Conservation (phyloP, 2,888 invertebrate genomes). For the Erebia palarica region DNA sequence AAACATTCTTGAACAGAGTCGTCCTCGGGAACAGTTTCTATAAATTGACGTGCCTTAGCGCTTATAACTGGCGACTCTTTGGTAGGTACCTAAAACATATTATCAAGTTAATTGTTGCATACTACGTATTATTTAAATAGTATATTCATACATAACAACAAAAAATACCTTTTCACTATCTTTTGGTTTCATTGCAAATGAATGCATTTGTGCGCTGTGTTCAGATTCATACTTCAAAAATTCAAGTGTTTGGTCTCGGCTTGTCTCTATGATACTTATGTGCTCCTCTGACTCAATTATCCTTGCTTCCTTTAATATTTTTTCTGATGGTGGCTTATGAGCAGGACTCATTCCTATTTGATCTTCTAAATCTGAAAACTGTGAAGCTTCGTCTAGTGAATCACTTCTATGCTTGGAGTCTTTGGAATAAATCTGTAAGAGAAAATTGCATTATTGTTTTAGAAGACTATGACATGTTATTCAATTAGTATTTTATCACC, state of each 20-base stretch:
- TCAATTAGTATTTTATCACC: background rate
- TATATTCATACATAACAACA: background rate
- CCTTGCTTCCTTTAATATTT: constrained; percentile 53
- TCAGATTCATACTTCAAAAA: constrained; percentile 70
- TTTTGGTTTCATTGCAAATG: constrained; percentile 44
- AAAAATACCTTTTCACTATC: constrained; percentile 62
- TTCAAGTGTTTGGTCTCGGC: constrained; percentile 59
- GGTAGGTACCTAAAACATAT: constrained; percentile 54
- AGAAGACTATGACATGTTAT: background rate
- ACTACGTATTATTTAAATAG: background rate
- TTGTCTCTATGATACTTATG: constrained; percentile 42
- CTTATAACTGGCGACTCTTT: constrained; percentile 79
- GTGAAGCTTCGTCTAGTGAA: constrained; percentile 76
- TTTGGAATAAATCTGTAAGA: constrained; percentile 68
- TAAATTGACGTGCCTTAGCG: constrained; percentile 78
- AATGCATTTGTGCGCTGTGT: constrained; percentile 61
- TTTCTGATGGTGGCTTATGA: constrained; percentile 56
- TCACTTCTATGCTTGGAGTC: constrained; percentile 78
- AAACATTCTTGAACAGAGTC: constrained; percentile 81
- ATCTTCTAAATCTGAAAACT: constrained; percentile 78
- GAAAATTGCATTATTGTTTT: background rate
- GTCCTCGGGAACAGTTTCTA: constrained; percentile 81
- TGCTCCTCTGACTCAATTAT: constrained; percentile 41
- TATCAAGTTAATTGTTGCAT: background rate
- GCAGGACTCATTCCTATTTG: constrained; percentile 73